Evolutionary conservation across 1,140 invertebrate genomes (phyloP).

Genomic region (Rhyzopertha dominica): DNA sequence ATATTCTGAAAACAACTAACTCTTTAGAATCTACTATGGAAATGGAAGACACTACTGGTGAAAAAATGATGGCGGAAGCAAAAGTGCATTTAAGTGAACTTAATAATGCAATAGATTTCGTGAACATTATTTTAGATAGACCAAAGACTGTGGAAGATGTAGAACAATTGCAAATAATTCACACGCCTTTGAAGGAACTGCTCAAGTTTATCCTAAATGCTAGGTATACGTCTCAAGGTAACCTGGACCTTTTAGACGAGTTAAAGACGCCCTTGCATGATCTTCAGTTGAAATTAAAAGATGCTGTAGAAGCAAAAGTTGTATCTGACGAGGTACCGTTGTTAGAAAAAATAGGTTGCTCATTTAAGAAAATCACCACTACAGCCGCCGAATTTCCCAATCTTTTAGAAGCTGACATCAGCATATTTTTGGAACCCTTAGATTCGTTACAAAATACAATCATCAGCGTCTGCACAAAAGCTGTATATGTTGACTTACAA

Average conservation of each 20-base stretch:
- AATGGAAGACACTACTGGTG: no score
- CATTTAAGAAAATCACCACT: slow-evolving; percentile 22
- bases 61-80: no score
- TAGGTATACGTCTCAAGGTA: slow-evolving; percentile 29
- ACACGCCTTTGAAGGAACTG: slow-evolving; percentile 24
- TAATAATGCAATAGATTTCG: slow-evolving; percentile 27
- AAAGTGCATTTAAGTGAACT: slow-evolving; percentile 26
- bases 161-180: slow-evolving; percentile 10
- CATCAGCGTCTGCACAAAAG: slow-evolving; percentile 36
- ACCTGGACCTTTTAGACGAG: slow-evolving; percentile 32
- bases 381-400: slow-evolving; percentile 6
- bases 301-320: slow-evolving; percentile 24
- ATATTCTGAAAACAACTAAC: slow-evolving; percentile 16
- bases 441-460: slow-evolving; percentile 34
- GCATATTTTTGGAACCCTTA: slow-evolving; percentile 31
- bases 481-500: slow-evolving; percentile 22
- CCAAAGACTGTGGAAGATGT: slow-evolving; percentile 25
- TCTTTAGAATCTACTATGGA: no score
- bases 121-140: slow-evolving; percentile 27
- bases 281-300: slow-evolving; percentile 25
- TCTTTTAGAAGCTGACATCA: slow-evolving; percentile 16
- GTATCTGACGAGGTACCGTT: slow-evolving; percentile 30
- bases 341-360: slow-evolving; percentile 26
- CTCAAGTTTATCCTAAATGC: slow-evolving; percentile 15
- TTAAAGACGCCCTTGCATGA: slow-evolving; percentile 27